Base-by-base conservation (phyloP, 2,113 vertebrate genomes). In the Microtus ochrogaster region DNA sequence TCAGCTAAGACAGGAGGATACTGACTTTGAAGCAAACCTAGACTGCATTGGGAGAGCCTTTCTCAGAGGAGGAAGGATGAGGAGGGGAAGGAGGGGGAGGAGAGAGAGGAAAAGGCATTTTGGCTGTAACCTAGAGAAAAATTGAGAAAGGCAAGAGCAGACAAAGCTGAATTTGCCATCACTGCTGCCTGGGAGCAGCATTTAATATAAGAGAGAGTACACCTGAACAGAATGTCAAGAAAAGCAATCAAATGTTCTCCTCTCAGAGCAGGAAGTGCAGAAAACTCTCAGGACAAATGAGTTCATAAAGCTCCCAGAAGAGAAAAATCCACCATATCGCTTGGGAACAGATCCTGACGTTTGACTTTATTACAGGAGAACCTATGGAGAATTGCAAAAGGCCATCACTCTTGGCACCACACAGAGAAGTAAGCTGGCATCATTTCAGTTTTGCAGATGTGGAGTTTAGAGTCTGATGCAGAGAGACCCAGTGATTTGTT, bases 261-360 rank as follows among this genome's bases (percentile, higher is more conserved):
- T 79, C 95, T 94, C n/a, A 86, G 76, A 94, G 47, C 36, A 92
- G 72, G 44, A 41, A 85, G 58, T 91, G 52, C 82, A 73, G 63
- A 68, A 96, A 77, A 79, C 28, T 81, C 93, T 79, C 66, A 93
- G 82, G n/a, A 97, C 72, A 95, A 96, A 95, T 44, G 77, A 82
- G 65, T 93, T 95, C 65, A 83, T 77, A 73, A 97, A 92, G 13
- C 49, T 93, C 61, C 58, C n/a, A 92, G 70, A 86, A 88, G 68
- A 91, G 77, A 94, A 91, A 94, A 83, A 83, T 63, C 74, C 2
- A 52, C 78, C 44, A 0, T 63, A 33, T 79, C 36, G 85, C 68
- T 55, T 79, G 81, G 61, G 77, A 85, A 85, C 58, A 96, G 85
- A 95, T 66, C 72, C 55, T 86, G 91, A 94, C 19, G 77, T 95